phyloP scores from a whole-genome alignment of 1,140 invertebrate genomes.

The Vanessa tameamea region DNA sequence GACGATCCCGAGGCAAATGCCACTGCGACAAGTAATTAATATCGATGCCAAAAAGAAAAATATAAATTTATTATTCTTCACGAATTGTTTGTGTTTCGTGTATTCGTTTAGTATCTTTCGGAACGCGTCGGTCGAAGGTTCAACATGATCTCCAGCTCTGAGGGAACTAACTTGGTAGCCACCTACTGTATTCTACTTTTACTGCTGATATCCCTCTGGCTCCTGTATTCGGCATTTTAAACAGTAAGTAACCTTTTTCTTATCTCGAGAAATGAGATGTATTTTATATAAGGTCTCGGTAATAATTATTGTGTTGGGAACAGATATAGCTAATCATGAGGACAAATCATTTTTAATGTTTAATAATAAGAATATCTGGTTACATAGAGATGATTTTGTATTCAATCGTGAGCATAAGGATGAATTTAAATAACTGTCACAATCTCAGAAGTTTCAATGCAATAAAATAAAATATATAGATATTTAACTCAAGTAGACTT shows the following conservation, averaged over 20 bases:
- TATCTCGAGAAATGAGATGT: not conserved
- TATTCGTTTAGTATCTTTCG: constrained; percentile 29
- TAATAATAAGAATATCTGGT: too few relatives aligned
- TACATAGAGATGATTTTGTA: too few relatives aligned
- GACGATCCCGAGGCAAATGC: constrained; percentile 38
- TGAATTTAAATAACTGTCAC: too few relatives aligned
- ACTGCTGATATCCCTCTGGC: constrained; percentile 65
- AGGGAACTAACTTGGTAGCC: constrained; percentile 64
- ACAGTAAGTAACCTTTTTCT: constrained; percentile 36
- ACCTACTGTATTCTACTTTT: constrained; percentile 70
- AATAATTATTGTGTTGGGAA: too few relatives aligned
- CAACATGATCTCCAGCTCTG: constrained; percentile 59
- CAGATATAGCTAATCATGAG: too few relatives aligned
- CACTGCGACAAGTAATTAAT: constrained; percentile 62
- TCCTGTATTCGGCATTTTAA: constrained; percentile 72
- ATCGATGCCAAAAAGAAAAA: constrained; percentile 59
- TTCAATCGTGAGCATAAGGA: too few relatives aligned
- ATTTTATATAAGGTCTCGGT: too few relatives aligned
- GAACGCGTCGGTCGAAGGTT: constrained; percentile 43
- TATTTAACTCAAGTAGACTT: too few relatives aligned
- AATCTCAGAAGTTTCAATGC: too few relatives aligned
- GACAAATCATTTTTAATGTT: too few relatives aligned
- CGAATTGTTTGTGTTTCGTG: constrained; percentile 42
- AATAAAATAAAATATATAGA: too few relatives aligned
- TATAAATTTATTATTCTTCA: constrained; percentile 55